Conservation (phyloP, 1,140 invertebrate species). For the Drosophila burlai region DNA sequence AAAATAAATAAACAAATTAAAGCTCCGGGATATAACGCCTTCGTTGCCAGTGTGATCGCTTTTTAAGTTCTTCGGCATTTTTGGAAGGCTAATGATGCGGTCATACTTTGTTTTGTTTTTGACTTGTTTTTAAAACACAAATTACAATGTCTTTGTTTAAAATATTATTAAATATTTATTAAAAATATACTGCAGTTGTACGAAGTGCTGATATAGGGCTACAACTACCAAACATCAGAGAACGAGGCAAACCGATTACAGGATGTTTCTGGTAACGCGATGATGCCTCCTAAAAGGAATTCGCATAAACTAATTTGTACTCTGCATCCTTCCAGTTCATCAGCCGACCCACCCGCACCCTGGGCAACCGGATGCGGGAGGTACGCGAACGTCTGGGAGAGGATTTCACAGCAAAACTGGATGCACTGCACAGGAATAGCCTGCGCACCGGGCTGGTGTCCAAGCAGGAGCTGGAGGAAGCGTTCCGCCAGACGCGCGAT, state of each 20-base stretch:
- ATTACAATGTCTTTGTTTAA: not conserved
- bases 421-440: constrained; percentile 68
- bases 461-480: constrained; percentile 69
- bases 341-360: constrained; percentile 67
- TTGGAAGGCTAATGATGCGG: not conserved
- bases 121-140: not conserved
- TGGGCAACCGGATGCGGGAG: constrained; percentile 51
- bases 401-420: constrained; percentile 67
- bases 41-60: not conserved
- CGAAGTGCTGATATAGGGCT: not conserved
- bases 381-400: constrained; percentile 66
- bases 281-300: no score
- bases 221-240: not conserved
- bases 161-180: no score
- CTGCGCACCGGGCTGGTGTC: constrained; percentile 75
- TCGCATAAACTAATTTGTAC: not conserved
- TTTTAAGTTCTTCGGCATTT: not conserved
- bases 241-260: not conserved
- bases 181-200: not conserved
- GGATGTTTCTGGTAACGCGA: constrained; percentile 1
- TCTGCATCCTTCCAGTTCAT: constrained; percentile 55
- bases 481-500: constrained; percentile 71
- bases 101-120: not conserved
- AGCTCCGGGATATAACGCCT: not conserved
- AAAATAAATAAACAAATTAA: constrained; percentile 11